Base-by-base conservation (phyloP, 2,113 vertebrate genomes). In the Eublepharis macularius region DNA sequence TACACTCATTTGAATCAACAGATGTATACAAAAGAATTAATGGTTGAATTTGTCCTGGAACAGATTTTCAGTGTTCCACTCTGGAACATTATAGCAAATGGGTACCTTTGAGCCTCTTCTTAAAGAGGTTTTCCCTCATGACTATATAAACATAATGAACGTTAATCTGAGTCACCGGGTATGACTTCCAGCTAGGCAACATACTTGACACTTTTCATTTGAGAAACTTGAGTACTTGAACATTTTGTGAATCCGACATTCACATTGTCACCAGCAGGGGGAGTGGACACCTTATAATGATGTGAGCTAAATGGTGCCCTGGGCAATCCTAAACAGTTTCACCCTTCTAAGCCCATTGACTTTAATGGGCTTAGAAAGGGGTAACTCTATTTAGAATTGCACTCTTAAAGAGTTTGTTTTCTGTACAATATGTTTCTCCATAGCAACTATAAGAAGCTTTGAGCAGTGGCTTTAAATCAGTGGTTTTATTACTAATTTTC, bases 231-330 rank as follows among this genome's bases (percentile, higher is more conserved):
- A 14, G 13, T 6, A n/a, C 36, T 60, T 2, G 19, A 82, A 17
- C 73, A 21, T 2, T 10, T 34, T 21, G 10, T 65, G 39, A 60
- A 6, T 43, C 49, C 4, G 13, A 32, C 10, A 66, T 39, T 14
- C 36, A 70, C 49, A 34, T 78, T 70, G n/a, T 51, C 49, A 85
- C 83, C 83, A 85, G 75, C 75, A 85, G 83, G 36, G 66, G 83
- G 49, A 66, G 14, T 21, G 17, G 36, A 24, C 41, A n/a, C 11
- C 5, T 78, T 29, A 54, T 21, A 26, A 73, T n/a, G 36, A 39
- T 11, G 69, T 13, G 26, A 49, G 57, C 57, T 60, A 11, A 60
- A 60, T 6, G 54, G n/a, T n/a, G n/a, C n/a, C n/a, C n/a, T n/a
- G n/a, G n/a, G n/a, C n/a, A n/a, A n/a, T n/a, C n/a, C 57, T 60